Conservation (phyloP, 2,113 vertebrate species). For the Calidris pygmaea region DNA sequence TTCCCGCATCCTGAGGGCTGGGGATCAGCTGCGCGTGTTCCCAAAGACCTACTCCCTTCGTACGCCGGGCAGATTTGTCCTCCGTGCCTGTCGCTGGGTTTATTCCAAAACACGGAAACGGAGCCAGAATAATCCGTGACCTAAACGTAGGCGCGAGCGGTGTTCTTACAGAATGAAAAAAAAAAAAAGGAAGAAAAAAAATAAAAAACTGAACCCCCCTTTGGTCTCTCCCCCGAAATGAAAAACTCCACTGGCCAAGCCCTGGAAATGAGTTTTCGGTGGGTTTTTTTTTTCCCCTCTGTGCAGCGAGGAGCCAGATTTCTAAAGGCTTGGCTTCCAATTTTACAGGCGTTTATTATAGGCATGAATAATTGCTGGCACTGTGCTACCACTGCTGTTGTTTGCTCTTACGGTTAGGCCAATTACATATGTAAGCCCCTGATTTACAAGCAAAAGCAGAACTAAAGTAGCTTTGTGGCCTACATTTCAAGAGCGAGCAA, state of each 20-base stretch:
- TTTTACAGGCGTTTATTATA: conserved; percentile 38
- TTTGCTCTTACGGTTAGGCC: conserved; percentile 54
- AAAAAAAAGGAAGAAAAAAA: neutral
- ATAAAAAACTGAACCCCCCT: neutral
- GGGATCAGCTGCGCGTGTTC: neutral
- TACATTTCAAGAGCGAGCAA: neutral
- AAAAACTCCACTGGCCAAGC: neutral
- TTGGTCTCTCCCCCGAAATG: neutral
- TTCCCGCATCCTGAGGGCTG: neutral
- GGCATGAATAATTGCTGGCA: conserved; percentile 68
- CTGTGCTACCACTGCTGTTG: conserved; percentile 29
- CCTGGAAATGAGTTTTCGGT: neutral
- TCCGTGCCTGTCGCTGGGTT: neutral
- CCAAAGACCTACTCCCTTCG: neutral
- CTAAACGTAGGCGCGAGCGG: neutral
- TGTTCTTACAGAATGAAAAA: neutral
- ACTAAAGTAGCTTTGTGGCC: conserved; percentile 41
- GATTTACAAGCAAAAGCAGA: conserved; percentile 62
- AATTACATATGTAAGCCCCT: conserved; percentile 59
- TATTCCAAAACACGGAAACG: neutral
- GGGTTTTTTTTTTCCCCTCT: neutral
- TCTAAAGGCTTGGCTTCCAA: conserved; percentile 25
- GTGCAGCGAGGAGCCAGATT: conserved; percentile 22
- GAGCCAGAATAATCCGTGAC: neutral
- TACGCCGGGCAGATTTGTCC: neutral